Evolutionary conservation across 2,888 invertebrate genomes (phyloP).

Genomic region (Orthosia incerta): DNA sequence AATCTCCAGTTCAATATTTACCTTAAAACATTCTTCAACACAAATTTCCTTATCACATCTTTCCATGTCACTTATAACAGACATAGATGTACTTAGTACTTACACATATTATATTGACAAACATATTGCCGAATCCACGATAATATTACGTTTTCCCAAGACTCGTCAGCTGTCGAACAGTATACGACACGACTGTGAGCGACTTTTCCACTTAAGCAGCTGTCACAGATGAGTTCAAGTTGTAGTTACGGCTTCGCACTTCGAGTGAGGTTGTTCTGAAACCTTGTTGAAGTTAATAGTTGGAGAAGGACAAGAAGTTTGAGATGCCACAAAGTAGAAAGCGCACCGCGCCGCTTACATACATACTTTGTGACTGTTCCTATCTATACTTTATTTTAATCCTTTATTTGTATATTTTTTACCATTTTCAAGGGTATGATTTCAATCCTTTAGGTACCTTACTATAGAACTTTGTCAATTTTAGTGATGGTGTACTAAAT

Average conservation of each 20-base stretch:
- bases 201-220: conserved; percentile 43
- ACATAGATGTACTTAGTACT: background rate
- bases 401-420: too few species aligned
- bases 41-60: background rate
- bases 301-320: background rate
- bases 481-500: too few species aligned
- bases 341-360: too few species aligned
- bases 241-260: conserved; percentile 16
- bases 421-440: too few species aligned
- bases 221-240: conserved; percentile 27
- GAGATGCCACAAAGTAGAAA: too few species aligned
- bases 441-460: too few species aligned
- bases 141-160: conserved; percentile 10
- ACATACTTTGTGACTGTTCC: too few species aligned
- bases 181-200: background rate
- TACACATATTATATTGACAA: background rate
- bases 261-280: background rate
- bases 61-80: background rate
- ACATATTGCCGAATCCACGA: background rate
- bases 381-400: too few species aligned
- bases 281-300: background rate
- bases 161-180: conserved; percentile 26
- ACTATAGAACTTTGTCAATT: too few species aligned
- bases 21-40: background rate
- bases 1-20: background rate